Percentiles rank a stretch among this genome's conserved stretches.
Conservation (phyloP, 2,888 invertebrate genomes). For the Noctua fimbriata region DNA sequence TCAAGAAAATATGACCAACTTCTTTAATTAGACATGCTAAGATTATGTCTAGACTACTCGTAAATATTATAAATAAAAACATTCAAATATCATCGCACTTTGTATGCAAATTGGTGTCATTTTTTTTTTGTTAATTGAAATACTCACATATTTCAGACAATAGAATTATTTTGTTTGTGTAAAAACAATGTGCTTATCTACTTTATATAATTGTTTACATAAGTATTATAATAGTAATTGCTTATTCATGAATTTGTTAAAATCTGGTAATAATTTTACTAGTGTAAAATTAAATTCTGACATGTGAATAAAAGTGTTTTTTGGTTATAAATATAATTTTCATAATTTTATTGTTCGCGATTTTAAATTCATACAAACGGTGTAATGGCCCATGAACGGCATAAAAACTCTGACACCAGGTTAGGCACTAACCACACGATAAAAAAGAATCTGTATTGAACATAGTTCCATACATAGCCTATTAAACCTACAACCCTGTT, state of each 20-base stretch:
- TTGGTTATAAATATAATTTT: background rate
- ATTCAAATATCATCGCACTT: background rate
- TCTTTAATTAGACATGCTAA: background rate
- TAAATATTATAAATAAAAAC: background rate
- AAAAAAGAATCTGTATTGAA: too few relatives aligned
- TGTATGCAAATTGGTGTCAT: slow-evolving; percentile 12
- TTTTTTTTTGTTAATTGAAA: background rate
- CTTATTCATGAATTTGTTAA: background rate
- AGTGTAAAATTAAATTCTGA: background rate
- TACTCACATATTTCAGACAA: background rate
- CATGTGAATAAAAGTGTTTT: background rate
- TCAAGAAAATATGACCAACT: background rate
- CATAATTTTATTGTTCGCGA: background rate
- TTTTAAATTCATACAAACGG: background rate
- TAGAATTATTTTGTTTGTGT: background rate
- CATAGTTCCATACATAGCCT: too few relatives aligned
- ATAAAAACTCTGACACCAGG: too few relatives aligned
- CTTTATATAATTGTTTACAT: background rate
- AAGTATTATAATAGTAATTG: background rate
- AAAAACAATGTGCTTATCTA: background rate
- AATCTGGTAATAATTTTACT: background rate
- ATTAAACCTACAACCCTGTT: too few relatives aligned
- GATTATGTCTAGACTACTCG: background rate
- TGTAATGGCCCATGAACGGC: background rate
- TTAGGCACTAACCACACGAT: too few relatives aligned